phyloP scores from a whole-genome alignment of 2,113 vertebrate genomes.

The Hirundichthys speculiger region DNA sequence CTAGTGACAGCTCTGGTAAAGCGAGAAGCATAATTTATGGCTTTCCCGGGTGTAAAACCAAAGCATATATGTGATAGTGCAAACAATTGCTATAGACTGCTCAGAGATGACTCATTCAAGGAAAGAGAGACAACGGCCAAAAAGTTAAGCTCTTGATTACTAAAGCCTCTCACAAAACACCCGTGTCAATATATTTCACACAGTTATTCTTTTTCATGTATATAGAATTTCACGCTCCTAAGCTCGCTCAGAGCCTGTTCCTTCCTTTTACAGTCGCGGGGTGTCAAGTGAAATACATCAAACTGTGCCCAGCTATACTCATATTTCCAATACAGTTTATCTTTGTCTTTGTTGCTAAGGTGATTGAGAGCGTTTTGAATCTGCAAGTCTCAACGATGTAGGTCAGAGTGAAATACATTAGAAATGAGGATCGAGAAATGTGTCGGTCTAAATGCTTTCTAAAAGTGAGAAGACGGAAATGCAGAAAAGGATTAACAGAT shows the following conservation, averaged over 20 bases:
- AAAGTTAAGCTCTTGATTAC: conserved; percentile 24
- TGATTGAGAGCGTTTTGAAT: conserved; percentile 10
- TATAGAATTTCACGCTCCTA: conserved; percentile 41
- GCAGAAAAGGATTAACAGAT: too few species aligned
- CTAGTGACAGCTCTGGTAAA: conserved; percentile 62
- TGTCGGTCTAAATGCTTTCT: too few species aligned
- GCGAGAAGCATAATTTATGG: conserved; percentile 63
- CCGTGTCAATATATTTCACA: conserved; percentile 13
- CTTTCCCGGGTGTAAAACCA: conserved; percentile 61
- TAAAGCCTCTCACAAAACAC: background rate
- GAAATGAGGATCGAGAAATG: too few species aligned
- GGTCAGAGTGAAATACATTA: too few species aligned
- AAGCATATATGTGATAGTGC: background rate
- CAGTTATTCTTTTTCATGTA: conserved; percentile 16
- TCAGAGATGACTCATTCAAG: conserved; percentile 46
- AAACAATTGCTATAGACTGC: conserved; percentile 22
- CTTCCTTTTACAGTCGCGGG: conserved; percentile 10
- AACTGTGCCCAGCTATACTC: conserved; percentile 22
- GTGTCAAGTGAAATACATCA: conserved; percentile 37
- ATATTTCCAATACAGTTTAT: conserved; percentile 26
- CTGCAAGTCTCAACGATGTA: background rate
- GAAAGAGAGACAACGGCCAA: conserved; percentile 16
- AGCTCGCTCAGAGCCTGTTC: conserved; percentile 22
- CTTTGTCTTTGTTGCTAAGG: conserved; percentile 35
- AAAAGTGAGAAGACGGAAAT: too few species aligned